Evolutionary conservation across 2,888 invertebrate genomes (phyloP).

Genomic region (Microplitis manilae): DNA sequence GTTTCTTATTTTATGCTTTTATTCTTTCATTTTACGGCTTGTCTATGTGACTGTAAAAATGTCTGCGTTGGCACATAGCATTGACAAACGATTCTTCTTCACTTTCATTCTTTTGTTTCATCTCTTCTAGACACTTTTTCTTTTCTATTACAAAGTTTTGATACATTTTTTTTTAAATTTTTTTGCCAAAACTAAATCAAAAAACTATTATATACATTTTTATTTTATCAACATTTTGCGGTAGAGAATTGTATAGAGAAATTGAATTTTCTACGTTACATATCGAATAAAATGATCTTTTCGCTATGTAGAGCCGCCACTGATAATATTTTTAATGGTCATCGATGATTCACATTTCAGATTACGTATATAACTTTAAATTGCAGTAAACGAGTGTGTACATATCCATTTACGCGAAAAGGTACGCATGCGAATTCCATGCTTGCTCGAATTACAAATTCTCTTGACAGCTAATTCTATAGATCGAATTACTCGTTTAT

Average conservation of each 20-base stretch:
- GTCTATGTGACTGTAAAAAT: slow-evolving; percentile 19
- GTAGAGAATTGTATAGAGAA: background rate
- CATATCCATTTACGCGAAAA: slow-evolving; percentile 20
- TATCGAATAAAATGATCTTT: slow-evolving; percentile 3
- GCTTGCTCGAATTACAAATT: slow-evolving; percentile 10
- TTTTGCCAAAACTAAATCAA: background rate
- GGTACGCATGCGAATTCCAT: slow-evolving; percentile 16
- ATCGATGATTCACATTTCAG: slow-evolving; percentile 27
- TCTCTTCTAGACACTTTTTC: background rate
- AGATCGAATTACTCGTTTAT: slow-evolving; percentile 21
- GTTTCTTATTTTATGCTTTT: slow-evolving; percentile 3
- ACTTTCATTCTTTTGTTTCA: slow-evolving; percentile 23
- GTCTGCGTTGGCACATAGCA: slow-evolving; percentile 48
- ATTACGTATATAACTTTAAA: slow-evolving; percentile 24
- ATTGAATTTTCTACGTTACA: background rate
- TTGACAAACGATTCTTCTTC: slow-evolving; percentile 52
- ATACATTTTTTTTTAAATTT: background rate
- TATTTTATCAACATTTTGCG: background rate
- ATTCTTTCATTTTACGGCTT: slow-evolving; percentile 6
- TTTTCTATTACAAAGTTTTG: slow-evolving; percentile 50
- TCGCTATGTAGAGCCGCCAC: background rate
- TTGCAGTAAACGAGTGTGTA: slow-evolving; percentile 16
- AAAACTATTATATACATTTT: background rate
- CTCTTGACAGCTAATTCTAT: slow-evolving; percentile 5
- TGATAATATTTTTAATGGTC: slow-evolving; percentile 22